Evolutionary conservation across 2,888 invertebrate species (phyloP), one percentile per base, ranked within the genome.

Genomic region (Drosophila phalerata): DNA sequence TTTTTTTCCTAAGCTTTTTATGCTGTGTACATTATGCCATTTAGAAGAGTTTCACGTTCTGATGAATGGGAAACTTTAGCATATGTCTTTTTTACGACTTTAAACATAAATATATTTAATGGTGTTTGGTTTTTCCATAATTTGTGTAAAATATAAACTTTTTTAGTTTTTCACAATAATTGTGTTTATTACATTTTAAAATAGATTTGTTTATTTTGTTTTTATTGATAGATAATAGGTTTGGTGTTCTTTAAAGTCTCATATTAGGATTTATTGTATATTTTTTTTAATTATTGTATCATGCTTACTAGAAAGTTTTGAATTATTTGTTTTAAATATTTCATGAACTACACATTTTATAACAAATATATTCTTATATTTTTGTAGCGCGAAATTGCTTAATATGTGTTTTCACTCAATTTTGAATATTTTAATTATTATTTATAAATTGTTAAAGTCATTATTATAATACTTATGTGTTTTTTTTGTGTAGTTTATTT

Each of bases 1-100:
- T 51, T 79, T 83, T 78, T 77, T 62, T 61, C 68, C 49, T 19
- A 32, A 13, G 48, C 4, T 13, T 69, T 69, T 81, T 68, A n/a
- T 63, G 42, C 17, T 47, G 11, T 32, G 30, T 15, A 1, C 1
- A 45, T 49, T 49, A 5, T 28, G 5, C 15, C 43, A 6, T 40
- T 22, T 19, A 42, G 19, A 19, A 42, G 3, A 25, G 34, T 40
- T 5, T 11, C 38, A 19, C n/a, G 6, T 28, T 15, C 32, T 32
- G 28, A n/a, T 45, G 15, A 38, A 38, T 25, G 15, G 0, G 15
- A 38, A 38, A n/a, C 15, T 15, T 38, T 0, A 15, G 10, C 11
- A 38, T 15, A 25, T 38, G 1, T 11, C n/a, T 25, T 4, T 1
- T 13, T 19, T 19, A 8, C 19, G 32, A n/a, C 8, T 5, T 4